Conservation (phyloP, 2,797 vertebrate species). For the Morus bassanus region DNA sequence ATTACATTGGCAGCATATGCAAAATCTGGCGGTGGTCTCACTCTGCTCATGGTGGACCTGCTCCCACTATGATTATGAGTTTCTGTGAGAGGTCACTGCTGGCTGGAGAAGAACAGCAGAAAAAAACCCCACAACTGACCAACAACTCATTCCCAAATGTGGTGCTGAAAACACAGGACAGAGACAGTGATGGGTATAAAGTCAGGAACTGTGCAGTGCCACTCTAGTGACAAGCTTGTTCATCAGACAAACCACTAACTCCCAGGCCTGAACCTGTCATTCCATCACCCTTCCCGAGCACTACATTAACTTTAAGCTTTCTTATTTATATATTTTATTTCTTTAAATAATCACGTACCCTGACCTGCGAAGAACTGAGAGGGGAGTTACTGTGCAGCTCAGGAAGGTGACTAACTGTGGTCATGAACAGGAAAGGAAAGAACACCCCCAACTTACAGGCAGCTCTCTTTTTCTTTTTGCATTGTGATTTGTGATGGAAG, state of each 20-base stretch:
- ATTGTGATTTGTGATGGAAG: constrained; percentile 66
- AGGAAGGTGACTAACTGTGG: constrained; percentile 51
- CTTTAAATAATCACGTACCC: not conserved
- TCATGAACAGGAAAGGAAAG: constrained; percentile 19
- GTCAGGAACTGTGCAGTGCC: not conserved
- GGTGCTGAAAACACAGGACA: not conserved
- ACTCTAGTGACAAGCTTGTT: not conserved
- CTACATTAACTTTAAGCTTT: not conserved
- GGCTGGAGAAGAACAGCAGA: not conserved
- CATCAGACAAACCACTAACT: not conserved
- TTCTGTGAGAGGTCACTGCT: not conserved
- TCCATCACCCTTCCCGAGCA: not conserved
- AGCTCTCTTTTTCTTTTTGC: constrained; percentile 18
- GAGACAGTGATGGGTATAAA: not conserved
- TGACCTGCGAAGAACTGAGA: not conserved
- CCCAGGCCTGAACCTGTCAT: not conserved
- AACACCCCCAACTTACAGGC: not conserved
- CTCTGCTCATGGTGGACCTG: not conserved
- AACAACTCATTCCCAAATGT: not conserved
- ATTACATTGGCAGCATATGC: not conserved
- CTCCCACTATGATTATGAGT: not conserved
- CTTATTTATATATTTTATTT: constrained; percentile 18
- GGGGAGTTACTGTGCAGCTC: not conserved
- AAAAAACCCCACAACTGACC: not conserved
- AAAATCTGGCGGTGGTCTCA: not conserved